These are phyloP conservation scores for Corydoras sp. DNA, from an alignment of 2,113 vertebrate genomes.

Conservation along the genomic window DNA sequence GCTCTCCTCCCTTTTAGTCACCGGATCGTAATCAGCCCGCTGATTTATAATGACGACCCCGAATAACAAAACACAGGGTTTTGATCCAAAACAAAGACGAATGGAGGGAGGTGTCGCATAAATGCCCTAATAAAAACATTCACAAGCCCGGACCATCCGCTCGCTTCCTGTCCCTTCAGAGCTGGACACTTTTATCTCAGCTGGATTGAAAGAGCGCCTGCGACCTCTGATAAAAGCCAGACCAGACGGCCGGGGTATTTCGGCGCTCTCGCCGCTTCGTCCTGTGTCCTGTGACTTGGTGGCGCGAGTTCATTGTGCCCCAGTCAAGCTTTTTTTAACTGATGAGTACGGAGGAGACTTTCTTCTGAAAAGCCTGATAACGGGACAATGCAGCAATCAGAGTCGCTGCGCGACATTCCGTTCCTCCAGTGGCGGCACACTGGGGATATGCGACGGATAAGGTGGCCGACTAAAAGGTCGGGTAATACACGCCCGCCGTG, in stretches of 20 bases:
- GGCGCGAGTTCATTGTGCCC: conserved; percentile 29
- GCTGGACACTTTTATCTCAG: conserved; percentile 60
- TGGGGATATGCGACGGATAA: conserved; percentile 45
- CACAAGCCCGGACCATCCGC: conserved; percentile 51
- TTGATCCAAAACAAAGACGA: conserved; percentile 27
- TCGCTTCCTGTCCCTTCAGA: conserved; percentile 64
- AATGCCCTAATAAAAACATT: conserved; percentile 50
- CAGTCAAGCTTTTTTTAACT: conserved; percentile 46
- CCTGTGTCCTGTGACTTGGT: conserved; percentile 30
- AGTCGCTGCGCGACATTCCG: conserved; percentile 69
- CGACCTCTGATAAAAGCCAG: conserved; percentile 55
- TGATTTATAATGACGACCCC: conserved; percentile 39
- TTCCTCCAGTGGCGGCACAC: conserved; percentile 61
- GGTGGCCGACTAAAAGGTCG: conserved; percentile 2
- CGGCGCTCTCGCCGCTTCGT: conserved; percentile 44
- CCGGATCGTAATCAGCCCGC: conserved; percentile 9
- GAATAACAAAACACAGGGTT: conserved; percentile 16
- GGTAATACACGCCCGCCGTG: neutral
- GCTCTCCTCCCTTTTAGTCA: conserved; percentile 18
- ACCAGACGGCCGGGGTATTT: conserved; percentile 47
- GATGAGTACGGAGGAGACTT: conserved; percentile 49
- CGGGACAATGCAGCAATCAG: conserved; percentile 72
- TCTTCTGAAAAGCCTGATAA: conserved; percentile 55
- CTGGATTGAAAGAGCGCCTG: conserved; percentile 51
- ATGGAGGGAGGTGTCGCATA: conserved; percentile 43